Base-by-base conservation (phyloP, 2,888 invertebrate species). In the Empis livida region DNA sequence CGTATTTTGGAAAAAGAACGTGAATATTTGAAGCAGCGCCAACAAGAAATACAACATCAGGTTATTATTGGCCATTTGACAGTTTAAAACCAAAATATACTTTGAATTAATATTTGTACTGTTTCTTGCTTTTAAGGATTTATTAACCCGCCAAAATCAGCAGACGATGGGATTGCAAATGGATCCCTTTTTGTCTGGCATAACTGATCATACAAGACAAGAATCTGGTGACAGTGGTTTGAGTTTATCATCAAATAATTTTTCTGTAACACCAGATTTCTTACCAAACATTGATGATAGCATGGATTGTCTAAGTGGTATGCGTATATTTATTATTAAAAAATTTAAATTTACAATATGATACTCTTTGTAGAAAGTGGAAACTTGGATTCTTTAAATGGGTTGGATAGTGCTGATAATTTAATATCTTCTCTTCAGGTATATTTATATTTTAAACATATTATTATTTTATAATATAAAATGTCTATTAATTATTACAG, bases 171-270 rank as follows among this genome's bases (percentile, higher is more conserved):
- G 56, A 49, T 51, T 61, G 51, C 61, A 60, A 55, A 61, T 61
- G 71, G 87, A 88, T 68, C 87, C 88, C 51, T 88, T 87, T 72
- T 72, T 88, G 53, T 84, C 86, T 4, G 82, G 84, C 44, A 73
- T 85, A 58, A 81, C 82, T 47, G 92, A 92, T 61, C 95, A 95
- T 71, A 85, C 91, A 58, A 78, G 94, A 54, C 94, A 95, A 70
- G 94, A 93, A 71, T 92, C 92, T 11, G 90, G 90, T 11, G 94
- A 95, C 70, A 92, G 91, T 68, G 95, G 95, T 45, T 76, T 94
- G 52, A 93, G 93, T 61, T 84, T 93, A 73, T 82, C 86, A 56
- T 81, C 84, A 50, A 82, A 79, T 62, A 82, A 81, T 55, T 93
- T 91, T 71, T 89, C 90, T 52, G 79, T 92, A 74, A 92, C 93